Base-by-base conservation (phyloP, 2,797 vertebrate genomes). In the Manis pentadactyla region DNA sequence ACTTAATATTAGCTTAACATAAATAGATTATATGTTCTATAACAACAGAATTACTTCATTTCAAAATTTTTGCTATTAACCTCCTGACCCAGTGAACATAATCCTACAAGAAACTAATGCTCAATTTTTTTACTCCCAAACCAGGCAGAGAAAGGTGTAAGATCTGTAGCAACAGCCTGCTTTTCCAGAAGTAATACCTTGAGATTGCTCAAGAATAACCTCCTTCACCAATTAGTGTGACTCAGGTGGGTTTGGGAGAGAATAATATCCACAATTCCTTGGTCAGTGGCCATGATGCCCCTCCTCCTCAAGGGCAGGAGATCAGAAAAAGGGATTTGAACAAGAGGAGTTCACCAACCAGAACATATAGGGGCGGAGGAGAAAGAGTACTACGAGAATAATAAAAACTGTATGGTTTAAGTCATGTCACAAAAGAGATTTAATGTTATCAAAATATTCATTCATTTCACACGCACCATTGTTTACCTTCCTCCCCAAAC, bases 401-500 rank as follows among this genome's bases (percentile, higher is more conserved):
- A 97, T 92, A 92, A 89, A 95, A 97, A 96, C 93, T 95, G 92
- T 87, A 94, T 21, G 87, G 87, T 93, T 93, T 92, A 97, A 96
- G 89, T 91, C 93, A 92, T 89, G 86, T 71, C 68, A 95, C 90
- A 97, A 95, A 97, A 93, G 81, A 90, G 92, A 63, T 94, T 97
- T 94, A 90, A 97, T 95, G 77, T 93, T 93, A 94, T 66, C 71
- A 74, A 94, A 75, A 96, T 96, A 96, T 96, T 96, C 97, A 93
- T 96, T 97, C 97, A 96, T 97, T 96, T 96, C 87, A 93, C 86
- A 94, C 87, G 97, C 79, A 97, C 96, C 96, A 98, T 97, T 97
- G 97, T 98, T 98, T 97, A 96, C 97, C 96, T 95, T 95, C 95
- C 73, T 96, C 81, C 92, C 93, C 93, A 97, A 97, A 96, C 79